A percentile compares a stretch with the other conserved stretches of the same genome.
Evolutionary conservation across 2,888 invertebrate genomes (phyloP).

Genomic region (Anaspis maculata): DNA sequence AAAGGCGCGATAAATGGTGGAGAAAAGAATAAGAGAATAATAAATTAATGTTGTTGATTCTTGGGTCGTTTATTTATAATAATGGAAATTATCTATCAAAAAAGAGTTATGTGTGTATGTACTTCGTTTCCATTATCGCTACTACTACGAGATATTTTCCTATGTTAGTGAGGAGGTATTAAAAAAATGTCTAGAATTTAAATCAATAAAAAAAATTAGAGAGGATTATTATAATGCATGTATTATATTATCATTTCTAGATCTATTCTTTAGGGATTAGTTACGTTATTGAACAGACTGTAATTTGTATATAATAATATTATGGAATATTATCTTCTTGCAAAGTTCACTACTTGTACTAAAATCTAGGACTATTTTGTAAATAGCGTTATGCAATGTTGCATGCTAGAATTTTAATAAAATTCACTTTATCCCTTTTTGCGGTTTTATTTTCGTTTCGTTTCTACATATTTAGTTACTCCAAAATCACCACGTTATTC

Average conservation of each 20-base stretch:
- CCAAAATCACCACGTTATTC: too few species aligned
- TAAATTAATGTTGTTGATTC: too few species aligned
- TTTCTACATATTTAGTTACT: too few species aligned
- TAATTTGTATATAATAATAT: conserved; percentile 32
- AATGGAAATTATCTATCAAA: too few species aligned
- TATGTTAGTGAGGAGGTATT: too few species aligned
- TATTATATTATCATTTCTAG: conserved; percentile 16
- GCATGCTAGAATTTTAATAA: conserved; percentile 39
- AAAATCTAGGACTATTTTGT: conserved; percentile 33
- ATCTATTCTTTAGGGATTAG: too few species aligned
- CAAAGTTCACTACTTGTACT: conserved; percentile 31
- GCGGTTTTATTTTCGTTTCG: neutral
- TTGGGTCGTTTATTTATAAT: too few species aligned
- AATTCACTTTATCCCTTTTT: conserved; percentile 29
- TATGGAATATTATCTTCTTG: conserved; percentile 27
- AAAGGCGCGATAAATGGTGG: too few species aligned
- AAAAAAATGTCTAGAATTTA: neutral
- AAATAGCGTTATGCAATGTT: conserved; percentile 36
- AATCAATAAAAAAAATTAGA: conserved; percentile 2
- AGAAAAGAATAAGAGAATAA: too few species aligned
- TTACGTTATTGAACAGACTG: conserved; percentile 30
- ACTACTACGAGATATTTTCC: too few species aligned
- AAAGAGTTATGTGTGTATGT: too few species aligned
- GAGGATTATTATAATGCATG: conserved; percentile 19
- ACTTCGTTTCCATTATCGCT: too few species aligned